phyloP scores from a whole-genome alignment of 1,140 invertebrate species.

The Brachionus paranguensis region DNA sequence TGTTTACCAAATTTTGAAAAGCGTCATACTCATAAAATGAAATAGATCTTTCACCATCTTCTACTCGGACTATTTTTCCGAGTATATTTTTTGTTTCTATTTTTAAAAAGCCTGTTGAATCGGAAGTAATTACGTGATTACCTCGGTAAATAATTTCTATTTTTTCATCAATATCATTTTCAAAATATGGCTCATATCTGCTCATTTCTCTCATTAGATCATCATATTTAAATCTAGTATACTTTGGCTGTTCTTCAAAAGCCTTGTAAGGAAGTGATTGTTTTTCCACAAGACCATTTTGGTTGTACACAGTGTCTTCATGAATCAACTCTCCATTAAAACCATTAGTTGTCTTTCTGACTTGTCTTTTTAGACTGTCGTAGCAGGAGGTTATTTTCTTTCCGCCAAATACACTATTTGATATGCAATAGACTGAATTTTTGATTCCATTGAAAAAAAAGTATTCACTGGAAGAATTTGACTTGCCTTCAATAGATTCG shows the following conservation, averaged over 20 bases:
- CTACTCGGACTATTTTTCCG: not conserved
- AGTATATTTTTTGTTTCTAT: not conserved
- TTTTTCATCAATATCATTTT: not conserved
- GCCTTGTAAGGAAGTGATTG: constrained; percentile 5
- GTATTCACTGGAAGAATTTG: not conserved
- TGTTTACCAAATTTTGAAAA: constrained; percentile 3
- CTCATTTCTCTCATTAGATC: constrained; percentile 7
- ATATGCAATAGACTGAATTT: constrained; percentile 7
- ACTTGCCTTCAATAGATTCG: not conserved
- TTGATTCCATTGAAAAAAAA: constrained; percentile 3
- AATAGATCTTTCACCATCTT: not conserved
- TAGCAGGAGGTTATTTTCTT: not conserved
- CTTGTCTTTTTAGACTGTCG: not conserved
- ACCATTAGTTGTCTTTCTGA: constrained; percentile 6
- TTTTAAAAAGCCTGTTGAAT: constrained; percentile 7
- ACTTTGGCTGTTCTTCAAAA: not conserved
- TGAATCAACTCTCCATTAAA: not conserved
- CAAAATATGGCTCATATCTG: constrained; percentile 6
- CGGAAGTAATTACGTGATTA: not conserved
- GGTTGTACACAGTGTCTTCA: not conserved
- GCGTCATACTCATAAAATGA: constrained; percentile 1
- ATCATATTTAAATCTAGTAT: constrained; percentile 10
- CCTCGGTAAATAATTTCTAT: not conserved
- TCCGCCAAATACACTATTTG: not conserved
- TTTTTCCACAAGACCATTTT: constrained; percentile 1